phyloP scores from a whole-genome alignment of 2,113 vertebrate genomes.

The Damaliscus lunatus region DNA sequence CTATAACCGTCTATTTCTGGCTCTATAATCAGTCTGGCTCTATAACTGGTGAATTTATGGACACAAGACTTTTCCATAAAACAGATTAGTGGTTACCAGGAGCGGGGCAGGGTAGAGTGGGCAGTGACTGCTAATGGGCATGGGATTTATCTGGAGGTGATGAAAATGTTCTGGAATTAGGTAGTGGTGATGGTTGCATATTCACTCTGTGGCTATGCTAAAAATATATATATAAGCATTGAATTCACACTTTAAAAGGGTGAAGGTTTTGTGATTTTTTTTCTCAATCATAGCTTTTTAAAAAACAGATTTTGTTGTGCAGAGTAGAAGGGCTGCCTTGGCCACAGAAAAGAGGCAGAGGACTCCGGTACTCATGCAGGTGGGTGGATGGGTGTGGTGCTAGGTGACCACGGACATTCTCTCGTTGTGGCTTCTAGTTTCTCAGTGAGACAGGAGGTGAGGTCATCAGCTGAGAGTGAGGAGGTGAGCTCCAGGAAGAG shows the following conservation, averaged over 20 bases:
- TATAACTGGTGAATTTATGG: neutral
- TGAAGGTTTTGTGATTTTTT: neutral
- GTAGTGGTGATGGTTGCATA: neutral
- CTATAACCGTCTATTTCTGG: neutral
- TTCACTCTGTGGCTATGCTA: neutral
- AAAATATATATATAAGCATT: neutral
- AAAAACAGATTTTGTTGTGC: neutral
- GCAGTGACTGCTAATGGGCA: neutral
- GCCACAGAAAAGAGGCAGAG: neutral
- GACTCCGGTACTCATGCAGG: neutral
- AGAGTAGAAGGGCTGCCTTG: no score
- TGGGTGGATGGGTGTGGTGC: accelerated
- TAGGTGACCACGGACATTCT: accelerated
- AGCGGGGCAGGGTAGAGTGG: neutral
- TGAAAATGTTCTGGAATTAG: neutral
- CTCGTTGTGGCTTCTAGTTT: neutral
- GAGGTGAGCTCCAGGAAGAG: neutral
- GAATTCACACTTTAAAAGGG: neutral
- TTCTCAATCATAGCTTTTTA: neutral
- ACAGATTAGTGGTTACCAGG: neutral
- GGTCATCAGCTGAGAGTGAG: neutral
- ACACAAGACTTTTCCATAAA: neutral
- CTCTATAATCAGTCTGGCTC: neutral
- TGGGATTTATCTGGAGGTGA: neutral
- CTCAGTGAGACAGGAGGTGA: neutral